phyloP scores from a whole-genome alignment of 2,888 invertebrate species.

The Lagria hirta region DNA sequence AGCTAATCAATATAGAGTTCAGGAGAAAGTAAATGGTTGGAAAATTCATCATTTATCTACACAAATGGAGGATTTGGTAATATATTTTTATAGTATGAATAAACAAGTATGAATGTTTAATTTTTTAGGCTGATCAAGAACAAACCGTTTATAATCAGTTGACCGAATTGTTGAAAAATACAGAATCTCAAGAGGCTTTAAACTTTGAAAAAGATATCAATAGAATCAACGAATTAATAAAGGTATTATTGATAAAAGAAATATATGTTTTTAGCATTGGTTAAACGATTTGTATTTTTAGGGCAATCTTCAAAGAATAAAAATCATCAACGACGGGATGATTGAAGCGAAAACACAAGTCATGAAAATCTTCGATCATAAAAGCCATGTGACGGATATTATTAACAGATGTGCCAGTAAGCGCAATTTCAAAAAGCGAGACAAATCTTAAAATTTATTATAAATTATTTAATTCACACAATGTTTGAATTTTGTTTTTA shows the following conservation, averaged over 20 bases:
- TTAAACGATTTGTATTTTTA: conserved; percentile 52
- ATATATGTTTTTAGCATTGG: conserved; percentile 8
- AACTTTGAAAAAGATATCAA: conserved; percentile 50
- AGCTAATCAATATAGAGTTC: conserved; percentile 83
- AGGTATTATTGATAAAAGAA: conserved; percentile 48
- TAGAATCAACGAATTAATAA: conserved; percentile 62
- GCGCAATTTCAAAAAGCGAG: conserved; percentile 88
- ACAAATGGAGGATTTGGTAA: conserved; percentile 91
- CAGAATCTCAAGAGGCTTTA: conserved; percentile 49
- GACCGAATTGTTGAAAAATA: conserved; percentile 49
- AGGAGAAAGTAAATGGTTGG: conserved; percentile 91
- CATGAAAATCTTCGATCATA: conserved; percentile 88
- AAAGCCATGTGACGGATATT: conserved; percentile 85
- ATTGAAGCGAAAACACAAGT: conserved; percentile 85
- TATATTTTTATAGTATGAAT: conserved; percentile 28
- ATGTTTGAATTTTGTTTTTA: no score
- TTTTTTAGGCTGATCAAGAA: conserved; percentile 58
- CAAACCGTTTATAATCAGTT: conserved; percentile 54
- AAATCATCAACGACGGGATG: conserved; percentile 89
- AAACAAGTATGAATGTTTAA: neutral
- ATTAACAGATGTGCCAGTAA: conserved; percentile 89
- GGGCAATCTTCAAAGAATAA: conserved; percentile 94
- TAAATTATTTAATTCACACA: no score
- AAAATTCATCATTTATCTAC: conserved; percentile 89
- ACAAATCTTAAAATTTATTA: conserved; percentile 61